A percentile compares a stretch with the other conserved stretches of the same genome.
Conservation (phyloP, 1,140 invertebrate species). For the Camponotus pennsylvanicus region DNA sequence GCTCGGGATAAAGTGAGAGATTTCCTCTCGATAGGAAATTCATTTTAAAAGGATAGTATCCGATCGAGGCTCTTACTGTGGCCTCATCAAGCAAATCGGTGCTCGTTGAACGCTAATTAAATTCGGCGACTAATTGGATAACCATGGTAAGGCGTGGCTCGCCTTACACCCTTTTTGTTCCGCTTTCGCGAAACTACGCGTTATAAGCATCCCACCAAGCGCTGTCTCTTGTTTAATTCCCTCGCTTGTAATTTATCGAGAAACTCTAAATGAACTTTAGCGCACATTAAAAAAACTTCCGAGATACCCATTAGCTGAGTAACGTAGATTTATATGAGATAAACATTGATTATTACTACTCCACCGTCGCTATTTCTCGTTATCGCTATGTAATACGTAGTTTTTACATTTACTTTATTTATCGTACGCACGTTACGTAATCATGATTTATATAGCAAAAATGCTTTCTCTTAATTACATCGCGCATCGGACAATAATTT, state of each 20-base stretch:
- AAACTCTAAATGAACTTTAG: conserved; percentile 31
- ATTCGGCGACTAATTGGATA: conserved; percentile 37
- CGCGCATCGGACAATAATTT: background rate
- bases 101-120: conserved; percentile 36
- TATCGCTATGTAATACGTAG: background rate
- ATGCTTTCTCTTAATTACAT: background rate
- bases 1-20: background rate
- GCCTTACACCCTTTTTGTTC: background rate
- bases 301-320: conserved; percentile 28
- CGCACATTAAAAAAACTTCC: conserved; percentile 35
- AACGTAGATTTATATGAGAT: conserved; percentile 24
- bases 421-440: background rate
- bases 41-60: background rate
- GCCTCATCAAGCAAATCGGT: background rate
- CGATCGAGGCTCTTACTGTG: background rate
- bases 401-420: background rate
- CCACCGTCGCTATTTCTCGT: background rate
- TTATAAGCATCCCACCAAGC: background rate
- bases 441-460: background rate
- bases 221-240: conserved; percentile 36
- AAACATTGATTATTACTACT: background rate
- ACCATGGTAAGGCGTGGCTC: conserved; percentile 1
- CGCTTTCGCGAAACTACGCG: background rate
- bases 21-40: background rate
- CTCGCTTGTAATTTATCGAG: conserved; percentile 38